Base-by-base conservation (phyloP, 1,140 invertebrate genomes). In the Tyrophagus putrescentiae region DNA sequence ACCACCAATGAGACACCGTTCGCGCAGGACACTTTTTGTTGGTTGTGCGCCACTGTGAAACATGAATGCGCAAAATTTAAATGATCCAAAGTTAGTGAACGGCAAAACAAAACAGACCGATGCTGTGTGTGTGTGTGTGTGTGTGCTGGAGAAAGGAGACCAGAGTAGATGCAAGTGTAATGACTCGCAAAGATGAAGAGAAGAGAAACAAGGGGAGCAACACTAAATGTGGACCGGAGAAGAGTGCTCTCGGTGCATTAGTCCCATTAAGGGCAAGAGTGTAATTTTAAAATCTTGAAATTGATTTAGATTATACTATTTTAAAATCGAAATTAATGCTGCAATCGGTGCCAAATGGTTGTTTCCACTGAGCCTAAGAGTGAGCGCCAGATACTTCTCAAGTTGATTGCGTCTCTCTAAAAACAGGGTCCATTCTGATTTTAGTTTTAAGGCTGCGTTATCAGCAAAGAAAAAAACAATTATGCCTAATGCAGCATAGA, bases 21-120 rank as follows among this genome's bases (percentile, higher is more conserved):
- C 21, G 21, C 36, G 36, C 13, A 21, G 36, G 36, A 39, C 36
- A 39, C 36, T 39, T 39, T n/a, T n/a, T 39, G 36, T 13, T 39
- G 36, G 21, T 39, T 13, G 36, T 39, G 36, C 36, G 36, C 36
- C 36, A n/a, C 36, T 39, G 45, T 48, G 45, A 48, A 48, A 48
- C 45, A 48, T 48, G 45, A 48, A 48, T 48, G 45, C 45, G 45
- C 45, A 48, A n/a, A n/a, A 48, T 48, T 48, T 48, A 29, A 48
- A 48, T 48, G 45, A 48, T 48, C 45, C 45, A 48, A 48, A 7
- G 45, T 48, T 21, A 48, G 18, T 48, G 36, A 39, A 39, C 13
- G 36, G 36, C 45, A 48, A 48, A 48, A 48, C 45, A 48, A 48
- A 48, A 48, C 45, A 48, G 7, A 7, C 45, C 7, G 13, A 7